phyloP scores from a whole-genome alignment of 2,797 vertebrate genomes.

The Mormyrus proboscirostris region DNA sequence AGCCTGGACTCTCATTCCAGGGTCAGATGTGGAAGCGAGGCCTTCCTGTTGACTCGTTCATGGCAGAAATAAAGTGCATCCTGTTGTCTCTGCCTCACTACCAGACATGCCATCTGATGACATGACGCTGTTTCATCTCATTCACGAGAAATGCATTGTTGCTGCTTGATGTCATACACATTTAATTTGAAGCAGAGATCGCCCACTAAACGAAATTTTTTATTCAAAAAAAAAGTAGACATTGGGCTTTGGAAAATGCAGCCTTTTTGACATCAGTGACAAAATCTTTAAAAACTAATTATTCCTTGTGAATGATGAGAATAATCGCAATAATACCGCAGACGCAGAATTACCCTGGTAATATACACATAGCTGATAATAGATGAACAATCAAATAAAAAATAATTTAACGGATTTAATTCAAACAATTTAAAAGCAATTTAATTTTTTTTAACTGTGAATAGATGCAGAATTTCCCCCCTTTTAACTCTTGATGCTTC shows the following conservation, averaged over 20 bases:
- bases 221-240: not conserved
- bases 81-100: constrained; percentile 27
- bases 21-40: constrained; percentile 26
- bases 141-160: not conserved
- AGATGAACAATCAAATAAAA: not conserved
- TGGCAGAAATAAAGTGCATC: constrained; percentile 29
- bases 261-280: not conserved
- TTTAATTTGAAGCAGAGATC: not conserved
- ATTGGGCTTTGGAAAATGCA: not conserved
- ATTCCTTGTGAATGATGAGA: not conserved
- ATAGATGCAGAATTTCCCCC: not conserved
- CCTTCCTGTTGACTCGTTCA: constrained; percentile 42
- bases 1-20: not conserved
- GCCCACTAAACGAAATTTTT: not conserved
- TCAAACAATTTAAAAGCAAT: not conserved
- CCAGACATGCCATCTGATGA: not conserved
- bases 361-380: not conserved
- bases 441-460: not conserved
- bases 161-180: not conserved
- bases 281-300: not conserved
- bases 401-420: not conserved
- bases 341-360: not conserved
- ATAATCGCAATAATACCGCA: not conserved
- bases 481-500: not conserved
- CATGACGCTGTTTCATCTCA: not conserved